phyloP scores from a whole-genome alignment of 2,797 vertebrate species.

The Silurus lanzhouensis region DNA sequence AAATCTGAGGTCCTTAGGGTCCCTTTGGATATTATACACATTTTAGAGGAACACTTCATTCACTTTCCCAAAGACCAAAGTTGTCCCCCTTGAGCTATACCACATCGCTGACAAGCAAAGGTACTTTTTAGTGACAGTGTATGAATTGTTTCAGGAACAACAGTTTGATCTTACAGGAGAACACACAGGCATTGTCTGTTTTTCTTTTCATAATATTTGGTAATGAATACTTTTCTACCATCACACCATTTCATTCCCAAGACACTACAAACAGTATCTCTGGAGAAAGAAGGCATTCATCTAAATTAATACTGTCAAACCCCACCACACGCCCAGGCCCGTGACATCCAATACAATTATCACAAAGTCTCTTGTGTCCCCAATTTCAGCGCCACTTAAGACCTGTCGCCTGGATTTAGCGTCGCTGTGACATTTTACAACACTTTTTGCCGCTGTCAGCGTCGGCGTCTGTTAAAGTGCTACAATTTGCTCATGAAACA shows the following conservation, averaged over 20 bases:
- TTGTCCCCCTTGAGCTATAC: not conserved
- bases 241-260: constrained; percentile 36
- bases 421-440: constrained; percentile 51
- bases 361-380: constrained; percentile 39
- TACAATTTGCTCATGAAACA: constrained; percentile 34
- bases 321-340: constrained; percentile 39
- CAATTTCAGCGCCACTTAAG: constrained; percentile 46
- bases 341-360: constrained; percentile 52
- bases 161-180: not conserved
- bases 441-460: constrained; percentile 43
- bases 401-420: constrained; percentile 52
- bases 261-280: constrained; percentile 47
- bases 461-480: constrained; percentile 20
- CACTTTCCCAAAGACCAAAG: not conserved
- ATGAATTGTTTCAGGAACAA: not conserved
- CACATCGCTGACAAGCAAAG: not conserved
- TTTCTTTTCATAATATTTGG: constrained; percentile 21
- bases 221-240: constrained; percentile 21
- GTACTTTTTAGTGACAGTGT: not conserved
- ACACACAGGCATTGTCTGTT: not conserved
- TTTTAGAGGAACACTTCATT: not conserved
- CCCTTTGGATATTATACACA: not conserved
- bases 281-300: constrained; percentile 48
- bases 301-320: constrained; percentile 57
- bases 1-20: not conserved